Evolutionary conservation across 1,140 invertebrate species (phyloP).

Genomic region (Cydia fagiglandana): DNA sequence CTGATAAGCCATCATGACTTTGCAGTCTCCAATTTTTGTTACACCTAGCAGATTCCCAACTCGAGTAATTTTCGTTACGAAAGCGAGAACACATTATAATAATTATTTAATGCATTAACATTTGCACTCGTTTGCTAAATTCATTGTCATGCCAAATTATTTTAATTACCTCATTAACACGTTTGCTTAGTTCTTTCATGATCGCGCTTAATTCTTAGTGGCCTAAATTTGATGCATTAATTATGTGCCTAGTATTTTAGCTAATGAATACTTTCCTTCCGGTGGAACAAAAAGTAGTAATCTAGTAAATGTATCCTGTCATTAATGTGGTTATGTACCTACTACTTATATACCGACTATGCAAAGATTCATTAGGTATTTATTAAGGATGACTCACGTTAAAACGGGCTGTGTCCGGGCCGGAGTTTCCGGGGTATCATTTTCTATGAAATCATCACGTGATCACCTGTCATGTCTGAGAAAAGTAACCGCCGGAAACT

Average conservation of each 20-base stretch:
- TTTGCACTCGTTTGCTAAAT: neutral
- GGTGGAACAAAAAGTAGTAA: neutral
- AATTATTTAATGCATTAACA: neutral
- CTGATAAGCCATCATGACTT: no score
- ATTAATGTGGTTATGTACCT: neutral
- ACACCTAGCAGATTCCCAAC: no score
- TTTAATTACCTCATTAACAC: neutral
- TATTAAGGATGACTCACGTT: no score
- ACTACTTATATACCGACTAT: neutral
- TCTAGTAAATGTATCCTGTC: neutral
- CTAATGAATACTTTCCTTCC: neutral
- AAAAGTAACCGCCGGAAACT: no score
- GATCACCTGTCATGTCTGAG: no score
- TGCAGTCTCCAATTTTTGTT: no score
- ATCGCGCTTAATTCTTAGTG: neutral
- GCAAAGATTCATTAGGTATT: neutral
- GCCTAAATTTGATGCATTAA: neutral
- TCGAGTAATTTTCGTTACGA: neutral
- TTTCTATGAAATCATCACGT: no score
- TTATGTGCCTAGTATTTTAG: conserved; percentile 8
- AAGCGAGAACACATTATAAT: neutral
- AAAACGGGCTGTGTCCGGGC: no score
- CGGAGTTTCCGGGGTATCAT: no score
- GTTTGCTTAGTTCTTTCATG: neutral
- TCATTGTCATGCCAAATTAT: conserved; percentile 14